Conservation (phyloP, 2,113 vertebrate species). For the Cyprinus carpio region DNA sequence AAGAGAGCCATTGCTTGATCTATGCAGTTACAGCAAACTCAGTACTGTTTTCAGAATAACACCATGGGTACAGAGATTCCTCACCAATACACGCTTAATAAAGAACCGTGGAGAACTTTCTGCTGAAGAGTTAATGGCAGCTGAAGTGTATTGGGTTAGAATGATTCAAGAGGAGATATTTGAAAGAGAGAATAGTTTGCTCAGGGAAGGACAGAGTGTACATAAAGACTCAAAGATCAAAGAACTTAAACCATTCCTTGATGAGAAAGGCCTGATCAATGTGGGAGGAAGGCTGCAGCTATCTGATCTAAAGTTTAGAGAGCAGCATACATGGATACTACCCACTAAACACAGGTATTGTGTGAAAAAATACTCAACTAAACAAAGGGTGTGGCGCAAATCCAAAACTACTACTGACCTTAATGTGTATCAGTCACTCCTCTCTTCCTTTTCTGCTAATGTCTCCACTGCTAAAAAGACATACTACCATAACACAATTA, state of each 20-base stretch:
- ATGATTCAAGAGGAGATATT: slow-evolving; percentile 27
- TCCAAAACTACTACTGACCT: too few relatives aligned
- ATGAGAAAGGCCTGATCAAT: slow-evolving; percentile 16
- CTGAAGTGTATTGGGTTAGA: slow-evolving; percentile 30
- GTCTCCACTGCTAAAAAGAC: too few relatives aligned
- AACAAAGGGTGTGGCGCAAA: too few relatives aligned
- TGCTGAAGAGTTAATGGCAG: background rate
- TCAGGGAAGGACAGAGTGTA: background rate
- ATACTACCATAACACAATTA: too few relatives aligned
- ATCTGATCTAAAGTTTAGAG: background rate
- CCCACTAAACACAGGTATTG: slow-evolving; percentile 3
- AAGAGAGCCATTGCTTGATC: background rate
- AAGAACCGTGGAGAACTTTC: background rate
- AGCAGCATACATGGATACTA: slow-evolving; percentile 10
- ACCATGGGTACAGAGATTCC: slow-evolving; percentile 42
- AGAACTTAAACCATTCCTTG: slow-evolving; percentile 9
- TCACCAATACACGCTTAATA: background rate
- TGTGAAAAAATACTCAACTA: too few relatives aligned
- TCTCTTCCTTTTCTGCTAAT: too few relatives aligned
- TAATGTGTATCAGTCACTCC: too few relatives aligned
- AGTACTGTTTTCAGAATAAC: background rate
- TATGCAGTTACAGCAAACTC: background rate
- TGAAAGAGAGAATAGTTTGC: slow-evolving; percentile 26
- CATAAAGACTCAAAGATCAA: slow-evolving; percentile 33
- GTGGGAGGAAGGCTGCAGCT: slow-evolving; percentile 44